A percentile compares a stretch with the other conserved stretches of the same genome.
phyloP scores from a whole-genome alignment of 2,888 invertebrate species.

The Parnassius orleans region DNA sequence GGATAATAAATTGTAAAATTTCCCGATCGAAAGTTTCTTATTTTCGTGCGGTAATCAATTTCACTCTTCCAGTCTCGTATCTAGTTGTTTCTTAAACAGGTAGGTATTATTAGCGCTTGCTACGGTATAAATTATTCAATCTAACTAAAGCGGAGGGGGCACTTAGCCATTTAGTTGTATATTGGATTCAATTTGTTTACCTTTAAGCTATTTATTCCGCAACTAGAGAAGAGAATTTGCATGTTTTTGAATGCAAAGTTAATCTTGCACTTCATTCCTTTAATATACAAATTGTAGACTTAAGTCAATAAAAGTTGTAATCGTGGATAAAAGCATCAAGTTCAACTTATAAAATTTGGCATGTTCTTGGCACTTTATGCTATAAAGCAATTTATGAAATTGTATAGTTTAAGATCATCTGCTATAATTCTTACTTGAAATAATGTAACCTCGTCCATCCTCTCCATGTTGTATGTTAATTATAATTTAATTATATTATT shows the following conservation, averaged over 20 bases:
- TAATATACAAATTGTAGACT: too few relatives aligned
- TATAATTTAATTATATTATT: too few relatives aligned
- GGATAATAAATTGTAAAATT: constrained; percentile 23
- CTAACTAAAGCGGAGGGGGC: constrained; percentile 25
- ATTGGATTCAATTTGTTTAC: constrained; percentile 17
- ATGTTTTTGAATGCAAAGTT: neutral
- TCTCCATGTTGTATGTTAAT: too few relatives aligned
- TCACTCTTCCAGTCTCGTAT: constrained; percentile 4
- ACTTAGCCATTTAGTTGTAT: constrained; percentile 28
- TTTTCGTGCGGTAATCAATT: constrained; percentile 27
- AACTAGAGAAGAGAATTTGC: neutral
- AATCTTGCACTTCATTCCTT: too few relatives aligned
- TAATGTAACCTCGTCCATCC: too few relatives aligned
- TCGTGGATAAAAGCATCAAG: too few relatives aligned
- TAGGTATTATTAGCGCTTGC: constrained; percentile 31
- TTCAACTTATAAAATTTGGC: too few relatives aligned
- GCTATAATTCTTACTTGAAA: too few relatives aligned
- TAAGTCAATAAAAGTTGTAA: too few relatives aligned
- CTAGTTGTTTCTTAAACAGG: constrained; percentile 1
- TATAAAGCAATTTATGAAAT: too few relatives aligned
- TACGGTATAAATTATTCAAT: constrained; percentile 37
- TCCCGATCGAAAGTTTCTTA: constrained; percentile 19
- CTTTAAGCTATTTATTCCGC: constrained; percentile 8
- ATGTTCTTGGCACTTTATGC: too few relatives aligned
- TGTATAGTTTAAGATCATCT: too few relatives aligned